phyloP scores from a whole-genome alignment of 2,888 invertebrate genomes.

The Antitype chi region DNA sequence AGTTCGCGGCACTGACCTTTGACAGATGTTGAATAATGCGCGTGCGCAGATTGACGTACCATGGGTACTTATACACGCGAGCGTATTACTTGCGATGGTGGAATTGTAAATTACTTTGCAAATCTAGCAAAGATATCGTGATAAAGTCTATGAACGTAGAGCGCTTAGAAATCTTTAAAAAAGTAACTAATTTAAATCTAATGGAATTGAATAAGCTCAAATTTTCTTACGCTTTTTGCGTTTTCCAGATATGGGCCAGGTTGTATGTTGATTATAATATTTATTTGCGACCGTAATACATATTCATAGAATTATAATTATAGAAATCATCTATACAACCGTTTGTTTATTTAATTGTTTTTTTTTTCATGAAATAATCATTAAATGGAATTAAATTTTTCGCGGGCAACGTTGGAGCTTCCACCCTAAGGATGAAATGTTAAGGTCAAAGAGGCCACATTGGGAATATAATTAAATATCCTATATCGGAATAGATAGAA shows the following conservation, averaged over 20 bases:
- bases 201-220: not conserved
- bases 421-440: not conserved
- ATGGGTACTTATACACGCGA: conserved; percentile 36
- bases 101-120: not conserved
- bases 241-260: no score
- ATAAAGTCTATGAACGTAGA: not conserved
- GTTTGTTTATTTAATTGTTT: no score
- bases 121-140: not conserved
- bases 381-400: no score
- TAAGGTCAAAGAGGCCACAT: not conserved
- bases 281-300: no score
- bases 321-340: no score
- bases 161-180: not conserved
- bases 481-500: no score
- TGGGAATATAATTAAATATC: not conserved
- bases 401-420: no score
- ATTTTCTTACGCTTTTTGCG: no score
- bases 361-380: no score
- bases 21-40: conserved; percentile 66
- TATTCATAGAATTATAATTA: no score
- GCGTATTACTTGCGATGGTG: conserved; percentile 5
- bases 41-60: conserved; percentile 37
- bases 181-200: not conserved
- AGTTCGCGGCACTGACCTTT: conserved; percentile 67
- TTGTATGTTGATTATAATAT: no score